A percentile compares a stretch with the other conserved stretches of the same genome.
Evolutionary conservation across 53 echinoderm and acorn worm species (phyloP).

Genomic region (Luidia sarsii): DNA sequence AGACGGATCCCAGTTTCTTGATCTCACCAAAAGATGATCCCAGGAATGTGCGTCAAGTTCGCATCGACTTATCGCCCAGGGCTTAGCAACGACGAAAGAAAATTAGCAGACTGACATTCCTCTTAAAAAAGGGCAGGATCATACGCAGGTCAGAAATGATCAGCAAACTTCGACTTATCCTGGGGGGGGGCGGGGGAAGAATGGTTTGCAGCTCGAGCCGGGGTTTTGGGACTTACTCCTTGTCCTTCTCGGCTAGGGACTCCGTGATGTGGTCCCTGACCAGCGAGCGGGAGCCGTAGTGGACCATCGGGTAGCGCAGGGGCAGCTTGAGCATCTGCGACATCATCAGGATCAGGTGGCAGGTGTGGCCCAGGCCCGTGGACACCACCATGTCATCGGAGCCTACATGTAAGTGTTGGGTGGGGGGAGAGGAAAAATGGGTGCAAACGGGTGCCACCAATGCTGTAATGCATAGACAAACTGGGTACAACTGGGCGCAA

Average conservation of each 20-base stretch:
- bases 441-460: background rate
- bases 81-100: too few relatives aligned
- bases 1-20: too few relatives aligned
- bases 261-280: constrained; percentile 93
- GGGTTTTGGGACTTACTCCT: constrained; percentile 99
- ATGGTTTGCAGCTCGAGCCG: too few relatives aligned
- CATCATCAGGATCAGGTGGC: constrained; percentile 90
- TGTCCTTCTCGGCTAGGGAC: constrained; percentile 82
- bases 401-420: constrained; percentile 41
- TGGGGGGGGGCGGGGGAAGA: too few relatives aligned
- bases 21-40: too few relatives aligned
- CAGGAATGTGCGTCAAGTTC: too few relatives aligned
- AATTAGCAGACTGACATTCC: too few relatives aligned
- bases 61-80: too few relatives aligned
- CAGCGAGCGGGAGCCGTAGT: constrained; percentile 87
- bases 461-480: background rate
- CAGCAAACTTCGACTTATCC: too few relatives aligned
- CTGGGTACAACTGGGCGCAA: too few relatives aligned
- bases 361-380: constrained; percentile 91
- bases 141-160: too few relatives aligned
- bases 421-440: background rate
- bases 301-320: constrained; percentile 91
- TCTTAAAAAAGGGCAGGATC: too few relatives aligned
- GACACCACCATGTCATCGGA: constrained; percentile 86
- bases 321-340: constrained; percentile 87